These are phyloP conservation scores for Microcebus ravelobensis DNA, from an alignment of 2,113 vertebrate genomes.

Conservation along the genomic window DNA sequence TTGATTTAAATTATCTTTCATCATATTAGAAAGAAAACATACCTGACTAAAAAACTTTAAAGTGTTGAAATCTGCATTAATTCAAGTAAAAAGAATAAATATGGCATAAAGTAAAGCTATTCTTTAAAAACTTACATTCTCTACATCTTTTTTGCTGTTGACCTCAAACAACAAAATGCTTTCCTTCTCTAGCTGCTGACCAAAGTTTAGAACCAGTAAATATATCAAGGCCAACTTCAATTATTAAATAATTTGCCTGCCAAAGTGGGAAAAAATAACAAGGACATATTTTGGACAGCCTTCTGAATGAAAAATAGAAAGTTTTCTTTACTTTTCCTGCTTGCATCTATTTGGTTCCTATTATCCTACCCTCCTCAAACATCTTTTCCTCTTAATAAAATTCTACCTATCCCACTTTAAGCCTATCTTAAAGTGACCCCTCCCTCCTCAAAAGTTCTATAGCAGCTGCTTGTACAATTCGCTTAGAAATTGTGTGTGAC, in stretches of 20 bases:
- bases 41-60: background rate
- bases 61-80: background rate
- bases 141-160: background rate
- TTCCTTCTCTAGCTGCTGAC: background rate
- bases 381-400: conserved; percentile 37
- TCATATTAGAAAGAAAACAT: background rate
- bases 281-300: background rate
- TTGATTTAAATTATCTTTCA: conserved; percentile 1
- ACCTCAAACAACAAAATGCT: background rate
- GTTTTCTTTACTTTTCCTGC: background rate
- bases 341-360: background rate
- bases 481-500: background rate
- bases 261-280: background rate
- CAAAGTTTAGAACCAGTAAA: conserved; percentile 31
- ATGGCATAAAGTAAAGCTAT: background rate
- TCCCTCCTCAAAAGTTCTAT: background rate
- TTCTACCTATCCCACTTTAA: background rate
- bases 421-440: background rate
- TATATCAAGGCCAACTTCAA: background rate
- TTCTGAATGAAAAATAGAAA: conserved; percentile 50
- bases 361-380: background rate
- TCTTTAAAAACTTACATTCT: background rate
- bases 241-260: conserved; percentile 16
- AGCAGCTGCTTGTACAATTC: background rate
- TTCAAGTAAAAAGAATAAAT: conserved; percentile 20